Evolutionary conservation across 53 echinoderm and acorn worm genomes (phyloP).

Genomic region (Echinometra lucunter): DNA sequence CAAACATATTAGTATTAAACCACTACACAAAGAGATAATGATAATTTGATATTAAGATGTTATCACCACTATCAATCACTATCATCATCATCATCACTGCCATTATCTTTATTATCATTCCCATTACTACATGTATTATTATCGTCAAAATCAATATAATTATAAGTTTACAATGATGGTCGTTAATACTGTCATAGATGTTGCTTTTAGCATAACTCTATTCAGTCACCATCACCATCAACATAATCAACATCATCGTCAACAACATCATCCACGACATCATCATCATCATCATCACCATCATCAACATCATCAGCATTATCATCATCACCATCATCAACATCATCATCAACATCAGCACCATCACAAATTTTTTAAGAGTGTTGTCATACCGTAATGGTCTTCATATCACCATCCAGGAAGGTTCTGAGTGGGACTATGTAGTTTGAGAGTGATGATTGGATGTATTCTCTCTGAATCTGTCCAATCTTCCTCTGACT

Average conservation of each 20-base stretch:
- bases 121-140: neutral
- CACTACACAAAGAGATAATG: no score
- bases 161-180: neutral
- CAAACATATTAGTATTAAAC: no score
- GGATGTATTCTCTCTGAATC: conserved; percentile 87
- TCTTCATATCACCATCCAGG: conserved; percentile 96
- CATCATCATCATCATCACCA: no score
- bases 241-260: no score
- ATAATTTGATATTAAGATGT: no score
- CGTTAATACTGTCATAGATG: no score
- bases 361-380: neutral
- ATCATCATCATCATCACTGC: neutral
- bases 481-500: conserved; percentile 89
- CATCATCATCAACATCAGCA: no score
- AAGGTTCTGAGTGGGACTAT: conserved; percentile 87
- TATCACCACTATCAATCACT: neutral
- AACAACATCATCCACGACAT: no score
- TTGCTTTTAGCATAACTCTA: no score
- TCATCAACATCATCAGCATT: neutral
- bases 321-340: no score
- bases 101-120: neutral
- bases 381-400: conserved; percentile 80
- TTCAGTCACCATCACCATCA: no score
- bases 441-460: conserved; percentile 81
- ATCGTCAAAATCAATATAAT: neutral